Conservation (phyloP, 2,888 invertebrate genomes). For the Monopis laevigella region DNA sequence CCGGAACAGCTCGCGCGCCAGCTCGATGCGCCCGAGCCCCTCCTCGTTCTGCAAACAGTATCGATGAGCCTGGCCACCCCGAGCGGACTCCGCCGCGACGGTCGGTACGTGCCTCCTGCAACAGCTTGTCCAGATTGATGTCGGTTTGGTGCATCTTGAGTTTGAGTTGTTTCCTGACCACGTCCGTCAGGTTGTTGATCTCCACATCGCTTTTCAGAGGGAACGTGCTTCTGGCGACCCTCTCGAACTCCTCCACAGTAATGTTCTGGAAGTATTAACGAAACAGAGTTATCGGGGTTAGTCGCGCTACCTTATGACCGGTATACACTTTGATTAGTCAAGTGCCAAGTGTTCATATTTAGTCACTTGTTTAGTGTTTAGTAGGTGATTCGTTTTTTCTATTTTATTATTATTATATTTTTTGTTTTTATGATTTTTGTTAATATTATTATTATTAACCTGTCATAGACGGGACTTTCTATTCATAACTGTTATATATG, state of each 20-base stretch:
- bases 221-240: constrained; percentile 40
- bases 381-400: no score
- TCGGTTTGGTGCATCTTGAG: constrained; percentile 42
- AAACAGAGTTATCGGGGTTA: no score
- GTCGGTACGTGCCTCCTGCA: constrained; percentile 38
- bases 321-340: no score
- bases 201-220: constrained; percentile 59
- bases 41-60: constrained; percentile 47
- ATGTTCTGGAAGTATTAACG: constrained; percentile 46
- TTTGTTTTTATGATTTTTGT: no score
- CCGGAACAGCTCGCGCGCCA: constrained; percentile 48
- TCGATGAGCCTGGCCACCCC: neutral
- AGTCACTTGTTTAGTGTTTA: no score
- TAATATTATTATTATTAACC: no score
- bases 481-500: no score
- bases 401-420: no score
- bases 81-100: neutral
- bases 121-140: constrained; percentile 50
- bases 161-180: constrained; percentile 52
- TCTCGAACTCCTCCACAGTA: constrained; percentile 52
- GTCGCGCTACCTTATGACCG: no score
- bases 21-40: constrained; percentile 52
- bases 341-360: no score
- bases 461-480: no score
- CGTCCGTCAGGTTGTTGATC: constrained; percentile 49